Evolutionary conservation across 2,888 invertebrate species (phyloP).

Genomic region (Tachina grossa): DNA sequence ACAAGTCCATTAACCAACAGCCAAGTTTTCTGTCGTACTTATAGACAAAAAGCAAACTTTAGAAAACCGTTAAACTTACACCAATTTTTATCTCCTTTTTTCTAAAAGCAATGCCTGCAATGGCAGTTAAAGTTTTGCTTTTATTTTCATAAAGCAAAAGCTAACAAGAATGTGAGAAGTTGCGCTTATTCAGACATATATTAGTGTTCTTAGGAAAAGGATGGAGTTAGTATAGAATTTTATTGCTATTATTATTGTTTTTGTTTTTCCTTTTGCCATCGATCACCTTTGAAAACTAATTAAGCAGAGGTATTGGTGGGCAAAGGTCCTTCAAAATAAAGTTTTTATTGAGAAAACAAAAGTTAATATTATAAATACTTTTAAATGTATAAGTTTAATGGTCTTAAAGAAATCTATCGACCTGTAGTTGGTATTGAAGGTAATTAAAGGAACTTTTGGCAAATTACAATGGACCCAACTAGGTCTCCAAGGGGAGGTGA

Average conservation of each 20-base stretch:
- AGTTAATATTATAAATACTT: neutral
- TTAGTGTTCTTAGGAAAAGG: conserved; percentile 49
- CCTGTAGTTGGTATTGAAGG: too few relatives aligned
- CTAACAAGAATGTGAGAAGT: conserved; percentile 16
- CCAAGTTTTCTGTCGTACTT: conserved; percentile 59
- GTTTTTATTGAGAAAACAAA: neutral
- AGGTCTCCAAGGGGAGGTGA: too few relatives aligned
- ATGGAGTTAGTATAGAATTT: conserved; percentile 32
- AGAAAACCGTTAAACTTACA: conserved; percentile 34
- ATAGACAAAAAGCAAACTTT: conserved; percentile 1
- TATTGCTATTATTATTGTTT: conserved; percentile 16
- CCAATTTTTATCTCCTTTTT: conserved; percentile 32
- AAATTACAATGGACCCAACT: too few relatives aligned
- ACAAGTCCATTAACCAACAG: conserved; percentile 65
- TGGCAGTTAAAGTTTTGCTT: conserved; percentile 23
- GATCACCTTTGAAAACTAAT: conserved; percentile 37
- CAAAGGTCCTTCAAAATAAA: conserved; percentile 3
- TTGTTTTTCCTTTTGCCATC: neutral
- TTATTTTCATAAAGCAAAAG: neutral
- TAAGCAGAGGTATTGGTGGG: conserved; percentile 39
- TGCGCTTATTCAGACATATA: too few relatives aligned
- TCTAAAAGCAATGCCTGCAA: conserved; percentile 11
- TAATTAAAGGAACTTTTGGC: too few relatives aligned
- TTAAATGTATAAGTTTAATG: too few relatives aligned
- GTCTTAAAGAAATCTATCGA: too few relatives aligned